phyloP scores from a whole-genome alignment of 2,797 vertebrate genomes.

The Oceanodroma leucorhoa region DNA sequence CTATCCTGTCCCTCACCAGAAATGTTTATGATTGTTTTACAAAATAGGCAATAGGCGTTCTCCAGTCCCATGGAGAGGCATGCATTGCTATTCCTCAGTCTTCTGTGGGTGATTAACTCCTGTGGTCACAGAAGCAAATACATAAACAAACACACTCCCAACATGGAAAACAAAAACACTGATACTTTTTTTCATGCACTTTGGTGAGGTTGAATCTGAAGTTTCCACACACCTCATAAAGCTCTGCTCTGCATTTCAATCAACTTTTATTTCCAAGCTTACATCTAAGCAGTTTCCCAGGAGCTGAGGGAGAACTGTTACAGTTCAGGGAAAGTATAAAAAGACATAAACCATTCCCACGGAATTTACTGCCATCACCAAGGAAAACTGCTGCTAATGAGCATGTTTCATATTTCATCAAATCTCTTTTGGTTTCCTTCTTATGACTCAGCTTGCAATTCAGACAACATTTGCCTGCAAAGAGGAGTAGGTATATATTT shows the following conservation, averaged over 20 bases:
- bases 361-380: conserved; percentile 71
- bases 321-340: conserved; percentile 64
- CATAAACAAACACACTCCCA: conserved; percentile 32
- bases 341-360: conserved; percentile 69
- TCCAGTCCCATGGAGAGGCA: neutral
- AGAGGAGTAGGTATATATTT: neutral
- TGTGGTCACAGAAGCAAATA: conserved; percentile 21
- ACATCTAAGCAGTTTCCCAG: conserved; percentile 67
- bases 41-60: neutral
- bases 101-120: conserved; percentile 39
- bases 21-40: neutral
- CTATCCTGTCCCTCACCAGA: neutral
- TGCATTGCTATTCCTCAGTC: conserved; percentile 18
- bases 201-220: conserved; percentile 38
- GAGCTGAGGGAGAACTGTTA: conserved; percentile 39
- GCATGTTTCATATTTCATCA: conserved; percentile 59
- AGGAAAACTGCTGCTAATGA: conserved; percentile 70
- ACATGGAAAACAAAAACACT: neutral
- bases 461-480: conserved; percentile 31
- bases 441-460: conserved; percentile 53
- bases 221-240: conserved; percentile 36
- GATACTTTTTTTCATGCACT: neutral
- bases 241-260: conserved; percentile 56
- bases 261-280: conserved; percentile 70
- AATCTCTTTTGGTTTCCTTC: conserved; percentile 63